Percentiles rank a stretch among this genome's conserved stretches.
phyloP scores from a whole-genome alignment of 2,113 vertebrate species.

The Ameiurus melas region DNA sequence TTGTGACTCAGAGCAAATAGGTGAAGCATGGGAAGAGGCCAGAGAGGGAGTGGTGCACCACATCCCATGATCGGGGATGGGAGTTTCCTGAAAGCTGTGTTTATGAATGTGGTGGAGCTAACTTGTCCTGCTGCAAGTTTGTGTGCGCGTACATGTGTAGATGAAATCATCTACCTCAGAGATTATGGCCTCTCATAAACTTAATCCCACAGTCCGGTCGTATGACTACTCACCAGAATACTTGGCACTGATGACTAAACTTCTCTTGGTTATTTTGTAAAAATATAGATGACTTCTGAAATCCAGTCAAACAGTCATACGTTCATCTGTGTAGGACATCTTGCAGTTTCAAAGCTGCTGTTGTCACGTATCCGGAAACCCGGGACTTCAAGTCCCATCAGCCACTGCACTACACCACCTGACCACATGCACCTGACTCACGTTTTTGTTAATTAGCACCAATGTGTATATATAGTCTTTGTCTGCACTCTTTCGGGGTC shows the following conservation, averaged over 20 bases:
- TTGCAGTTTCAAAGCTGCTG: background rate
- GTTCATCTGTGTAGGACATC: background rate
- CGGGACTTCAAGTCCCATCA: too few species aligned
- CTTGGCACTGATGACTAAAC: background rate
- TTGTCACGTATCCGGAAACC: too few species aligned
- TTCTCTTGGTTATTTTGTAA: conserved; percentile 9
- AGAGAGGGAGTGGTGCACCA: background rate
- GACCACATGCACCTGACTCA: too few species aligned
- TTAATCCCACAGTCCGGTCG: background rate
- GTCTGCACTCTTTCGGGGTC: too few species aligned
- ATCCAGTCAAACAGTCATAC: background rate
- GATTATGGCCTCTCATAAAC: background rate
- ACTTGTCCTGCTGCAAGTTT: background rate
- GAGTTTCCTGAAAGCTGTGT: conserved; percentile 2
- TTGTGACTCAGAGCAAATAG: background rate
- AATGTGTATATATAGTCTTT: too few species aligned
- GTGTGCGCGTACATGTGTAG: background rate
- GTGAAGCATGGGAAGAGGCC: background rate
- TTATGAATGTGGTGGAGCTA: conserved; percentile 11
- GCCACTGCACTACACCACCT: too few species aligned
- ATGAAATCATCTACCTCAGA: background rate
- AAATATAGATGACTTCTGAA: background rate
- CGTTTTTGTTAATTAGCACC: too few species aligned
- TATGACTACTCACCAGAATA: background rate
- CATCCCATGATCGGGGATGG: background rate